These are phyloP conservation scores for Numenius arquata DNA, from an alignment of 2,113 vertebrate species.

Conservation along the genomic window DNA sequence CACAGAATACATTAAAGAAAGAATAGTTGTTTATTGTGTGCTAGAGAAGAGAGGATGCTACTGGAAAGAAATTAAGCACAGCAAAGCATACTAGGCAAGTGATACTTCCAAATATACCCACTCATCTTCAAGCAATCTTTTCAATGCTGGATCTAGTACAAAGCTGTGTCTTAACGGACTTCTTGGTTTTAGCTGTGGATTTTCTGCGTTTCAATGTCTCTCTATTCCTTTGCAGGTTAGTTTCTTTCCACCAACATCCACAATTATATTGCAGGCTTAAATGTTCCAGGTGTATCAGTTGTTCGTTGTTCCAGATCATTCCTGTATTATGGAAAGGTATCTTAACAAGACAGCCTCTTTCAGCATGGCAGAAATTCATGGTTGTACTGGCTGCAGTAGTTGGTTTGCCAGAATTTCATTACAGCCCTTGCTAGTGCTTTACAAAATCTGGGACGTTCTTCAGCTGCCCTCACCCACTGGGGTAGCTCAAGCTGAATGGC, in stretches of 20 bases:
- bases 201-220: background rate
- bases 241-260: background rate
- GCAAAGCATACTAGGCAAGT: background rate
- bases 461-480: slow-evolving; percentile 45
- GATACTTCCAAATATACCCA: background rate
- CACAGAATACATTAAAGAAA: background rate
- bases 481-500: slow-evolving; percentile 67
- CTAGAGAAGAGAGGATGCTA: background rate
- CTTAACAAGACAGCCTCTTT: background rate
- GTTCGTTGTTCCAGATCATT: background rate
- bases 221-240: background rate
- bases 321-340: background rate
- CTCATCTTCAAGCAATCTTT: background rate
- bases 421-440: slow-evolving; percentile 55
- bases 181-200: background rate
- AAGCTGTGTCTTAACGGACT: background rate
- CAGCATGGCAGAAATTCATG: background rate
- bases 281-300: background rate
- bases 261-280: background rate
- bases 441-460: slow-evolving; percentile 40
- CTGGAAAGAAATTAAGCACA: background rate
- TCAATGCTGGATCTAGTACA: background rate
- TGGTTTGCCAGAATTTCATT: slow-evolving; percentile 45
- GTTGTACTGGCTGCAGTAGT: slow-evolving; percentile 27
- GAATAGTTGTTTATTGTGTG: background rate